phyloP scores from a whole-genome alignment of 2,113 vertebrate genomes.

The Phocoena phocoena region DNA sequence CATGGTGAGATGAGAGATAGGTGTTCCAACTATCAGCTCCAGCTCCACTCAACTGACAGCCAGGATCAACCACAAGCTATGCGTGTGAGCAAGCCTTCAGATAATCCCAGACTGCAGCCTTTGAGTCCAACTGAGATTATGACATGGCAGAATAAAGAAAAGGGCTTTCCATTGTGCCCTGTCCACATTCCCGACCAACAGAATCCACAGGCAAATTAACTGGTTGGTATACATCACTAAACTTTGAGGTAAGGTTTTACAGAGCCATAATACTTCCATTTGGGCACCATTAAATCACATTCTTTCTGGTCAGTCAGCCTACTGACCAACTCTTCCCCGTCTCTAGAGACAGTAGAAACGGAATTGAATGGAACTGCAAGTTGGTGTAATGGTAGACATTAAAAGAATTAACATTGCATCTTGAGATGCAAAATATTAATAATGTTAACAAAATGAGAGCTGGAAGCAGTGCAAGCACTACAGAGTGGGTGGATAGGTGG shows the following conservation, averaged over 20 bases:
- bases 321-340: not conserved
- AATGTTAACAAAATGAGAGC: not conserved
- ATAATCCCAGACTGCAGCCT: not conserved
- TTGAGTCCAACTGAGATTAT: not conserved
- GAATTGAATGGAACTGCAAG: not conserved
- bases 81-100: not conserved
- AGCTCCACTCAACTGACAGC: not conserved
- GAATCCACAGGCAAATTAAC: not conserved
- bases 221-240: not conserved
- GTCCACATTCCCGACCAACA: not conserved
- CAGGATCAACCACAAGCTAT: not conserved
- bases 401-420: not conserved
- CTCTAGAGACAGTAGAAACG: not conserved
- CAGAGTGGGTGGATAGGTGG: not conserved
- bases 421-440: conserved; percentile 28
- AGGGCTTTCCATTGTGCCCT: not conserved
- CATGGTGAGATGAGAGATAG: not conserved
- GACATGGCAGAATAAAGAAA: not conserved
- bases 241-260: not conserved
- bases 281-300: not conserved
- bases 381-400: not conserved
- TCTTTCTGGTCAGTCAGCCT: not conserved
- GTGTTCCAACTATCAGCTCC: not conserved
- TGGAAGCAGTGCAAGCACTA: not conserved
- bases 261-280: not conserved